phyloP scores from a whole-genome alignment of 2,888 invertebrate genomes.

The Drosophila robusta region DNA sequence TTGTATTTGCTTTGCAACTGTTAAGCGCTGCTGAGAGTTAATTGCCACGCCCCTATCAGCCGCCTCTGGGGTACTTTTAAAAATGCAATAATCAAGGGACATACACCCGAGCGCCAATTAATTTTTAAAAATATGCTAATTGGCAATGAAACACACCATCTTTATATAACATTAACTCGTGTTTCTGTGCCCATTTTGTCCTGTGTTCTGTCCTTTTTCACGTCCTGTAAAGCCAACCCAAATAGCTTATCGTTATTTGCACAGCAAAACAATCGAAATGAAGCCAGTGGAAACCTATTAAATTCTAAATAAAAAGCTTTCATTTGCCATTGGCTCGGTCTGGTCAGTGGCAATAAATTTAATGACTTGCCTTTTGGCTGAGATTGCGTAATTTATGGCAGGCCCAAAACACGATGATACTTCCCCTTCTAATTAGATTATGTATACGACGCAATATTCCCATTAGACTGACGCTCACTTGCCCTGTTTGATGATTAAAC shows the following conservation, averaged over 20 bases:
- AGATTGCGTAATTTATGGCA: conserved; percentile 75
- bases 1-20: conserved; percentile 7
- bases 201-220: conserved; percentile 9
- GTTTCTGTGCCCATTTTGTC: background rate
- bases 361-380: conserved; percentile 65
- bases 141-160: conserved; percentile 38
- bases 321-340: conserved; percentile 53
- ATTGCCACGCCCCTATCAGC: conserved; percentile 7
- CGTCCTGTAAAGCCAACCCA: conserved; percentile 21
- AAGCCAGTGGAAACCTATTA: conserved; percentile 46
- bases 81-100: conserved; percentile 22
- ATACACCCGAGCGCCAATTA: conserved; percentile 56
- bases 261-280: conserved; percentile 52
- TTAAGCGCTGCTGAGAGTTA: background rate
- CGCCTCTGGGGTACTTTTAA: conserved; percentile 25
- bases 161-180: conserved; percentile 16
- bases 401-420: conserved; percentile 17
- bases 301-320: conserved; percentile 70
- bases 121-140: conserved; percentile 70
- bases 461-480: conserved; percentile 29
- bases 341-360: conserved; percentile 70
- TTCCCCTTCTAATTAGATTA: conserved; percentile 69
- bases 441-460: conserved; percentile 32
- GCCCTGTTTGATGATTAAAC: conserved; percentile 27
- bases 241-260: conserved; percentile 73